Percentiles rank a stretch among this genome's conserved stretches.
These are phyloP conservation scores for Aphaenogaster rudis DNA, from an alignment of 1,140 invertebrate species.

Conservation along the genomic window DNA sequence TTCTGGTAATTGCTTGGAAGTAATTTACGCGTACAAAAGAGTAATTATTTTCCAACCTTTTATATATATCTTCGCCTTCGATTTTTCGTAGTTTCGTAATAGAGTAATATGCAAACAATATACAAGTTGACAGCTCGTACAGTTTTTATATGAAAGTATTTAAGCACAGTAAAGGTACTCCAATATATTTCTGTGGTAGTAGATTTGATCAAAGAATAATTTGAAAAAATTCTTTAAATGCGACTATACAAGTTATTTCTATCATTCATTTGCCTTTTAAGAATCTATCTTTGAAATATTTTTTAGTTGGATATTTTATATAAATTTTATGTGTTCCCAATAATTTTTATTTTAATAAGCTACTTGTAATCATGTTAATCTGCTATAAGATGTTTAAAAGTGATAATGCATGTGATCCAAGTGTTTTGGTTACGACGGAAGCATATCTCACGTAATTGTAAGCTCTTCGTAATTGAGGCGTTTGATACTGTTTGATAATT, in stretches of 20 bases:
- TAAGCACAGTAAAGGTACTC: neutral
- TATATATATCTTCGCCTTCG: neutral
- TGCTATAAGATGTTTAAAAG: neutral
- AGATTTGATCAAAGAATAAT: neutral
- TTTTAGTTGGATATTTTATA: neutral
- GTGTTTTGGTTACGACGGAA: neutral
- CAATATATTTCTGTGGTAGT: neutral
- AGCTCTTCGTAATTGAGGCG: slow-evolving; percentile 36
- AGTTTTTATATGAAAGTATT: neutral
- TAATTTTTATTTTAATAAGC: neutral
- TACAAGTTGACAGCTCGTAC: neutral
- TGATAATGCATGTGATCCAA: neutral
- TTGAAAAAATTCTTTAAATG: neutral
- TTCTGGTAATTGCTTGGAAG: neutral
- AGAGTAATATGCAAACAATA: neutral
- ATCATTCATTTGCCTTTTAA: neutral
- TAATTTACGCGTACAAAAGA: neutral
- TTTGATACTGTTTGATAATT: slow-evolving; percentile 31
- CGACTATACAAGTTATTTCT: neutral
- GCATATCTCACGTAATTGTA: neutral
- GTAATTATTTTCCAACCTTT: neutral
- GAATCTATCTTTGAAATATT: neutral
- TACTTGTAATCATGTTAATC: neutral
- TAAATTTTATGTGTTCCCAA: neutral
- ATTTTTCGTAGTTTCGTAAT: neutral